phyloP scores from a whole-genome alignment of 2,797 vertebrate genomes.

The Valencia hispanica region DNA sequence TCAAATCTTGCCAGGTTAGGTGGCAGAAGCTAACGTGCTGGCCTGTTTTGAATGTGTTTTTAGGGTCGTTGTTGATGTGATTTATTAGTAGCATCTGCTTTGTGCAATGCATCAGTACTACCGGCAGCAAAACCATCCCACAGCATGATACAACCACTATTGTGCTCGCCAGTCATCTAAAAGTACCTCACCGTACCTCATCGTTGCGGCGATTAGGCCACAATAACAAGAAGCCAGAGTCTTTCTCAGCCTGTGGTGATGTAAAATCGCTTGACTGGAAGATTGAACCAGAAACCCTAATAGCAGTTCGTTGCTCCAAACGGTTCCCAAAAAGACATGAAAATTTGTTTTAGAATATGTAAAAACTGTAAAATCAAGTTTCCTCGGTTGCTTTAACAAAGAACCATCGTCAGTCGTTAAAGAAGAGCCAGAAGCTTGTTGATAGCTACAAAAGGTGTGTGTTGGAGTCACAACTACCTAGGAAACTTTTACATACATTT shows the following conservation, averaged over 20 bases:
- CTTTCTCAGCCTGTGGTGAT: not conserved
- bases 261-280: not conserved
- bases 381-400: not conserved
- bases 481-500: not conserved
- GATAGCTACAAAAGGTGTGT: not conserved
- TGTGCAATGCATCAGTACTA: not conserved
- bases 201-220: not conserved
- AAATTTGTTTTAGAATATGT: not conserved
- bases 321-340: slow-evolving; percentile 1
- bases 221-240: not conserved
- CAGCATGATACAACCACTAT: not conserved
- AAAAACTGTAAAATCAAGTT: not conserved
- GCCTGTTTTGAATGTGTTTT: not conserved
- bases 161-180: not conserved
- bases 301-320: not conserved
- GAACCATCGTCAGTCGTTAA: not conserved
- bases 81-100: not conserved
- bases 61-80: not conserved
- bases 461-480: not conserved
- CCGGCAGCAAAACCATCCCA: not conserved
- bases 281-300: not conserved
- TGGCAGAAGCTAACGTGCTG: not conserved
- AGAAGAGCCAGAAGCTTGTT: not conserved
- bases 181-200: not conserved
- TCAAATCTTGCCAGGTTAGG: not conserved